Evolutionary conservation across 1,140 invertebrate genomes (phyloP).

Genomic region (Brachionus plicatilis): DNA sequence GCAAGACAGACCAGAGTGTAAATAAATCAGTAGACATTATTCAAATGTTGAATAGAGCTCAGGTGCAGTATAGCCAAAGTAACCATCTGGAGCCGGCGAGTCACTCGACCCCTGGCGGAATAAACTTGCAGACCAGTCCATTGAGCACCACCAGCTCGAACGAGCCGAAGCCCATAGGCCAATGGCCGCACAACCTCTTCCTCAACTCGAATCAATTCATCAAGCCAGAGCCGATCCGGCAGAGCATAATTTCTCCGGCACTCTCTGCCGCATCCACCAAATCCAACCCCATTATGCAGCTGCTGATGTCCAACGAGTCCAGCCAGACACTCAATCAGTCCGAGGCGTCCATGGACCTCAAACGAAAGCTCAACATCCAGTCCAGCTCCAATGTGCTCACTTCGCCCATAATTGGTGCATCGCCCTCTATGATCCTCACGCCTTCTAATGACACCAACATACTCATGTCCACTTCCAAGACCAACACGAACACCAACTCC

Average conservation of each 20-base stretch:
- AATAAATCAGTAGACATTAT: conserved; percentile 1
- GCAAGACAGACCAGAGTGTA: neutral
- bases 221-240: conserved; percentile 15
- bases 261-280: neutral
- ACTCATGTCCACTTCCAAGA: neutral
- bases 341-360: conserved; percentile 25
- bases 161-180: neutral
- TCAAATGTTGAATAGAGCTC: conserved; percentile 37
- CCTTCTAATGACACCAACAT: conserved; percentile 13
- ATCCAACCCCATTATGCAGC: neutral
- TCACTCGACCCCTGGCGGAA: conserved; percentile 11
- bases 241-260: neutral
- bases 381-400: neutral
- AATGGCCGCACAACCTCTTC: neutral
- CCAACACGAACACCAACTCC: neutral
- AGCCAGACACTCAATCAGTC: conserved; percentile 8
- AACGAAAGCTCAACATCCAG: conserved; percentile 29
- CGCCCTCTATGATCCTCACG: conserved; percentile 20
- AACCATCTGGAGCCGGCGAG: conserved; percentile 15
- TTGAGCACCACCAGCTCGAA: conserved; percentile 11
- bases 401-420: conserved; percentile 17
- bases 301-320: neutral
- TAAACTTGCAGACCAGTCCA: neutral
- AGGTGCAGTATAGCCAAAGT: neutral
- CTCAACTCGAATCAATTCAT: conserved; percentile 18